Conservation (phyloP, 2,113 vertebrate genomes). For the Pungitius pungitius region DNA sequence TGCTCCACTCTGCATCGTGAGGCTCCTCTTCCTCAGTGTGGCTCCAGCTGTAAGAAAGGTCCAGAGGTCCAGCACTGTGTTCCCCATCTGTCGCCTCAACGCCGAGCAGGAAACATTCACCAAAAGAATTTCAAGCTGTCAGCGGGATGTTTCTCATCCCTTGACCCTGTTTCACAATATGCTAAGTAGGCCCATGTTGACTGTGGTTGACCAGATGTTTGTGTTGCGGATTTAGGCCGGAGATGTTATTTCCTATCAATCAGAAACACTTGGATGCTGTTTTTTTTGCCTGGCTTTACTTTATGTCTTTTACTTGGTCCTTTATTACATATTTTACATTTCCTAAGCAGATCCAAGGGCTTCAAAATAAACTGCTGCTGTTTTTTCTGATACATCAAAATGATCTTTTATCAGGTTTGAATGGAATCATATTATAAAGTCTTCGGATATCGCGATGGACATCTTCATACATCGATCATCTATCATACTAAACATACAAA, state of each 20-base stretch:
- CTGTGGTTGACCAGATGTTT: slow-evolving; percentile 67
- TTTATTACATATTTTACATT: background rate
- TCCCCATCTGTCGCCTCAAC: slow-evolving; percentile 5
- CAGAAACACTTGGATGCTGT: slow-evolving; percentile 24
- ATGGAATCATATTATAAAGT: background rate
- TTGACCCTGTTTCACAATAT: slow-evolving; percentile 56
- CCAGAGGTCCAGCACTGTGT: background rate
- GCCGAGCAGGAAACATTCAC: background rate
- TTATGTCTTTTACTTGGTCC: background rate
- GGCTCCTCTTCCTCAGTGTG: slow-evolving; percentile 5
- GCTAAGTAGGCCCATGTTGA: slow-evolving; percentile 35
- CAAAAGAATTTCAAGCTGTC: slow-evolving; percentile 32
- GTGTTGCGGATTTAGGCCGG: slow-evolving; percentile 42
- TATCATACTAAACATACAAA: background rate
- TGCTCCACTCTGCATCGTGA: slow-evolving; percentile 37
- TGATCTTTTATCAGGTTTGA: background rate
- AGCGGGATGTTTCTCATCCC: slow-evolving; percentile 21
- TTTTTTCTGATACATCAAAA: background rate
- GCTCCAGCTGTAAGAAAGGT: slow-evolving; percentile 17
- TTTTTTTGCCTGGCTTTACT: background rate
- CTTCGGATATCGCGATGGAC: background rate
- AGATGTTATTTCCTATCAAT: slow-evolving; percentile 62
- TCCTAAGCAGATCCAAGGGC: background rate
- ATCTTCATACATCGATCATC: background rate
- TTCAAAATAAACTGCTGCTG: background rate